Conservation (phyloP, 2,113 vertebrate species). For the Parus major region DNA sequence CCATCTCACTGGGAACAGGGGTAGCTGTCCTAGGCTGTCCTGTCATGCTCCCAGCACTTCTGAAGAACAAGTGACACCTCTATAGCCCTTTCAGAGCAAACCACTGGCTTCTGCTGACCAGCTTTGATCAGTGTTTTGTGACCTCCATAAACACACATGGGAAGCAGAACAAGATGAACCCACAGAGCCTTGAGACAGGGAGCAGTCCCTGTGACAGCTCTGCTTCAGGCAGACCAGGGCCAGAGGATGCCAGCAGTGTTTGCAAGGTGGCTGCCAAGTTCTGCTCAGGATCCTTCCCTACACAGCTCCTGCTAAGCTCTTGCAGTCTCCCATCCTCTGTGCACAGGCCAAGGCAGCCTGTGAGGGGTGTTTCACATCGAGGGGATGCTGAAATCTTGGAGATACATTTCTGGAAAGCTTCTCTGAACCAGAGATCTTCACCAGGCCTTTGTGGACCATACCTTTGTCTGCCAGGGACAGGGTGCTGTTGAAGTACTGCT, state of each 20-base stretch:
- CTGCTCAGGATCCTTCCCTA: not conserved
- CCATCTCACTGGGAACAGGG: not conserved
- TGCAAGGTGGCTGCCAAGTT: not conserved
- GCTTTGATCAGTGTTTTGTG: not conserved
- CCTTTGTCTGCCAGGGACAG: conserved; percentile 92
- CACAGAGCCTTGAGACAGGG: not conserved
- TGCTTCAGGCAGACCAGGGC: not conserved
- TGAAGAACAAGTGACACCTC: not conserved
- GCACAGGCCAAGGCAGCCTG: not conserved
- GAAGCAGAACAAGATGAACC: not conserved
- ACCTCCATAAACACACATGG: fast-evolving
- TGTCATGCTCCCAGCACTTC: not conserved
- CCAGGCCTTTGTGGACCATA: not conserved
- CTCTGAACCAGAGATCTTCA: not conserved
- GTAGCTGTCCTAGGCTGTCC: not conserved
- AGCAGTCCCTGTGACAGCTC: not conserved
- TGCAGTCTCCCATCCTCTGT: not conserved
- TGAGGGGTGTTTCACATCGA: fast-evolving
- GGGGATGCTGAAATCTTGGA: not conserved
- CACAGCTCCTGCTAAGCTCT: not conserved
- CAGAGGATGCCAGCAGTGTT: not conserved
- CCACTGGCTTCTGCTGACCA: not conserved
- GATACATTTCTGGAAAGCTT: not conserved
- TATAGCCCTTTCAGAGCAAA: not conserved
- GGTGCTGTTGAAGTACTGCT: conserved; percentile 91